Evolutionary conservation across 2,888 invertebrate genomes (phyloP).

Genomic region (Meloe dianella): DNA sequence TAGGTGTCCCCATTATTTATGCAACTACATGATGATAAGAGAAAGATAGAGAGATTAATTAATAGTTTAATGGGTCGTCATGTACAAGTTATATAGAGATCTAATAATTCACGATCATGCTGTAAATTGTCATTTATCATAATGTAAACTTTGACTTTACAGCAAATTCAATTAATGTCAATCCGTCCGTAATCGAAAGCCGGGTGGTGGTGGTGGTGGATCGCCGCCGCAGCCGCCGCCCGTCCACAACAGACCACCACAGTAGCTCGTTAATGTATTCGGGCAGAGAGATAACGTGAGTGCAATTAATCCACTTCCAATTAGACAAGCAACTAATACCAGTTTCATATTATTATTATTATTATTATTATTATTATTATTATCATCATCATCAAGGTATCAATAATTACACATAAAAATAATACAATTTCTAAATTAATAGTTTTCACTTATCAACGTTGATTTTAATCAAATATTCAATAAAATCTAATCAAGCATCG

Average conservation of each 20-base stretch:
- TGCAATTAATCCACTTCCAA: constrained; percentile 48
- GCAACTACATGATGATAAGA: constrained; percentile 22
- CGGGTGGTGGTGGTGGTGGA: constrained; percentile 34
- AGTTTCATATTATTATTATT: constrained; percentile 10
- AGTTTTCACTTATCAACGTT: background rate
- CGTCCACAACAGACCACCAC: constrained; percentile 16
- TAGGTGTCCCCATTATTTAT: too few species aligned
- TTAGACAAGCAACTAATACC: constrained; percentile 39
- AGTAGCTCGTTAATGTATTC: constrained; percentile 41
- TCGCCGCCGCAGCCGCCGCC: background rate
- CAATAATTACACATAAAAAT: background rate
- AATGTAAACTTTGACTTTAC: constrained; percentile 57
- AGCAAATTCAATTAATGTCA: constrained; percentile 58
- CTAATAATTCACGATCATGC: constrained; percentile 56
- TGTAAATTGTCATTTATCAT: constrained; percentile 58
- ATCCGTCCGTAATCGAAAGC: constrained; percentile 48
- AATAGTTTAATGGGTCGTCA: constrained; percentile 54
- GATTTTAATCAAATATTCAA: constrained; percentile 38
- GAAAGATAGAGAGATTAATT: constrained; percentile 47
- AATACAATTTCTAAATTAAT: background rate
- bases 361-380: background rate
- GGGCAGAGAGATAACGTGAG: constrained; percentile 39
- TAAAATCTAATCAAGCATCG: constrained; percentile 40
- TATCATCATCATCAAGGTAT: background rate
- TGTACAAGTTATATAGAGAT: constrained; percentile 53